Base-by-base conservation (phyloP, 2,888 invertebrate genomes). In the Marronus borbonicus region DNA sequence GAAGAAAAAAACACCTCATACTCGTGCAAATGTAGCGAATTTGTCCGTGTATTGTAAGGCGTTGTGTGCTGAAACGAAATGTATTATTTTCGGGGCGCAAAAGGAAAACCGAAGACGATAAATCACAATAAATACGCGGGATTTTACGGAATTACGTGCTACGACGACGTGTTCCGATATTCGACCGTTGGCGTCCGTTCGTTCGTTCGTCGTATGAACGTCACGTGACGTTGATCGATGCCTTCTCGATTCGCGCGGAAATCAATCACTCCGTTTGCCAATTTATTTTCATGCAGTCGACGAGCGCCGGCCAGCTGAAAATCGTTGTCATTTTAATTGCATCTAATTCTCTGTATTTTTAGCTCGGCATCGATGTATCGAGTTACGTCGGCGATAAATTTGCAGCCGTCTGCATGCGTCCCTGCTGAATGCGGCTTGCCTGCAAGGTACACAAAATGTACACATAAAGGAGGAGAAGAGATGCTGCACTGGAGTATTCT, bases 151-250 rank as follows among this genome's bases (percentile, higher is more conserved):
- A 62, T 62, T 62, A 44, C 44, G 44, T 44, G 52, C 14, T 55
- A 55, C 52, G 3, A 55, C 5, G 52, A 7, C 17, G 52, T 17
- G 17, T n/a, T 55, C 17, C 7, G 52, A 17, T 55, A 55, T 31
- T 28, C 24, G 69, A 14, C 69, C 69, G 24, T 50, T n/a, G 52
- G 52, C 17, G 4, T 49, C 14, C 12, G 68, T 24, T 49, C 68
- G 24, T 52, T 8, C 50, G 36, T 36, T 58, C 55, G 28, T 17
- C 55, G 31, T 52, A 68, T 52, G 10, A 17, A 52, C 69, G 69
- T 70, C 70, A 58, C 70, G 70, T 70, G 70, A 70, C 70, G n/a
- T 70, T 70, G 70, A 70, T 70, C 55, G 70, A 70, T 58, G 36
- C 36, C 36, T 14, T 12, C 36, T 24, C 44, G 66, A 66, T 66